Base-by-base conservation (phyloP, 2,888 invertebrate genomes). In the Ashinkailepas kermadecensis region DNA sequence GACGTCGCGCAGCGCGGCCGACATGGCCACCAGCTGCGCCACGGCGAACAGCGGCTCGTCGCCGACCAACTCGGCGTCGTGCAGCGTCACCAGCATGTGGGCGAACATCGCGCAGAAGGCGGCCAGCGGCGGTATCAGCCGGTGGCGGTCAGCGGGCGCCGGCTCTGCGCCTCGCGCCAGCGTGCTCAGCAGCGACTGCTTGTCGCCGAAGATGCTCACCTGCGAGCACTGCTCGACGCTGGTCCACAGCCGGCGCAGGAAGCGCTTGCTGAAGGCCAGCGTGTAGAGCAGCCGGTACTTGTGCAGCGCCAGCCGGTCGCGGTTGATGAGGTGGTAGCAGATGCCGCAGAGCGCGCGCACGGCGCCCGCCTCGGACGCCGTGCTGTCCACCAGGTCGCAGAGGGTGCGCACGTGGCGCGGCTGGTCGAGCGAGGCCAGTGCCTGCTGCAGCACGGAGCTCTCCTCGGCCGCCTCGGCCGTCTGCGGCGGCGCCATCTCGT, bases 51-150 rank as follows among this genome's bases (percentile, higher is more conserved):
- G 91, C n/a, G 56, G 25, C 23, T 39, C 90, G 91, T 91, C 13
- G 88, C 86, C 80, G 54, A 67, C 9, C 87, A 96, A 95, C 88
- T 96, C 96, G 0, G 92, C 92, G 86, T 96, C 96, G 85, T 96
- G 95, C 58, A 96, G 87, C 0, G 95, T 95, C 0, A 94, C 92
- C 80, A 96, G 90, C 8, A 95, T 89, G 67, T 94, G 89, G 78
- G 93, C 93, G 86, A 95, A 94, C 0, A 95, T 88, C 2, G 94
- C 92, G 86, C 95, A 95, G 88, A 96, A 96, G 1, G 94, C 92
- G 0, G 94, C 93, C 64, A 96, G 86, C 0, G 94, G 90, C 0
- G 95, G 94, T 18, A 95, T 90, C 23, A 95, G 91, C 21, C 90
- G 90, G 25, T 91, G 90, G 8, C 92, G 90, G 83, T 93, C 92